Percentiles rank a stretch among this genome's conserved stretches.
Conservation (phyloP, 1,140 invertebrate species). For the Drosophila seguyi region DNA sequence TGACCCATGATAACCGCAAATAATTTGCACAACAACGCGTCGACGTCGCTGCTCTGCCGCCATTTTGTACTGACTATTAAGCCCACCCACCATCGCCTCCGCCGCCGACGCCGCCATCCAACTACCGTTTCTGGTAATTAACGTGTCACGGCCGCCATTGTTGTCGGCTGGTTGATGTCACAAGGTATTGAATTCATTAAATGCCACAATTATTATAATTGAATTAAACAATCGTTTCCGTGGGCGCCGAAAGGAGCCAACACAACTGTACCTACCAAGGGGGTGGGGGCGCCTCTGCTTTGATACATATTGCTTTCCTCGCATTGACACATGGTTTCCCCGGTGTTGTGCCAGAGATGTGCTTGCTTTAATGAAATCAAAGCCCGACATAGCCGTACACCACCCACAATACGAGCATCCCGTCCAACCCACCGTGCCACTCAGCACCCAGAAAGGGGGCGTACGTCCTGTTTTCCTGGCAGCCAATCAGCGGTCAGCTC, state of each 20-base stretch:
- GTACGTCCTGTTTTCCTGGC: conserved; percentile 10
- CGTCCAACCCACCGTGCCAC: neutral
- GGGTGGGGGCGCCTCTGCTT: conserved; percentile 20
- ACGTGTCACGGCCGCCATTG: conserved; percentile 82
- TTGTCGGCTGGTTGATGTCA: conserved; percentile 61
- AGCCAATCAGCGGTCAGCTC: conserved; percentile 18
- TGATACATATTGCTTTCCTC: conserved; percentile 14
- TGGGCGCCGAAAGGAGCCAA: conserved; percentile 23
- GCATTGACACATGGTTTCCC: conserved; percentile 27
- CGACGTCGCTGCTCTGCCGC: conserved; percentile 20
- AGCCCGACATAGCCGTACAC: conserved; percentile 60
- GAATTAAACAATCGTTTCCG: conserved; percentile 77
- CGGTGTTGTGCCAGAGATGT: conserved; percentile 43
- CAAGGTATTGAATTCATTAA: conserved; percentile 74
- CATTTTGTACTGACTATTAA: conserved; percentile 30
- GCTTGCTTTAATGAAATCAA: conserved; percentile 76
- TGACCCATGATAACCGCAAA: conserved; percentile 68
- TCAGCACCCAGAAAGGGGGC: conserved; percentile 20
- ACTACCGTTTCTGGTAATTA: conserved; percentile 66
- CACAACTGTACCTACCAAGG: conserved; percentile 62
- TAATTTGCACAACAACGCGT: conserved; percentile 57
- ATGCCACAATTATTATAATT: conserved; percentile 85
- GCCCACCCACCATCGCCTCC: neutral
- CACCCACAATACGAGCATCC: conserved; percentile 18
- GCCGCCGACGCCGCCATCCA: conserved; percentile 19